These are phyloP conservation scores for Scophthalmus maximus DNA, from an alignment of 2,113 vertebrate genomes.

Conservation along the genomic window DNA sequence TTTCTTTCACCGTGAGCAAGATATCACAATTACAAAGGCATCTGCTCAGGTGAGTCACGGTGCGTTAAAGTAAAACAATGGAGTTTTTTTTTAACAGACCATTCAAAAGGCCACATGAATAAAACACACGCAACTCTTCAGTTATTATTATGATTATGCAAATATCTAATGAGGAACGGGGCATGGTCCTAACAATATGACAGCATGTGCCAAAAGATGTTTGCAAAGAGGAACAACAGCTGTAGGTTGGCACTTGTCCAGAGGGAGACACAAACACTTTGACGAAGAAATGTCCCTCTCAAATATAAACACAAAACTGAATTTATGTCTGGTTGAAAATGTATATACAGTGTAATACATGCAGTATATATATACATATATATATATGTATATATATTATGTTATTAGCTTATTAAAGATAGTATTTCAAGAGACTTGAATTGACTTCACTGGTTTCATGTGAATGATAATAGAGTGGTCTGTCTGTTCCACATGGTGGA, in stretches of 20 bases:
- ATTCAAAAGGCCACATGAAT: background rate
- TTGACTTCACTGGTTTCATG: too few species aligned
- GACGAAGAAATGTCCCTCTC: background rate
- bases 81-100: background rate
- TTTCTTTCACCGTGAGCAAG: background rate
- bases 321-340: background rate
- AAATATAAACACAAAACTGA: constrained; percentile 10
- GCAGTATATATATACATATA: too few species aligned
- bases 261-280: background rate
- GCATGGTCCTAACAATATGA: constrained; percentile 3
- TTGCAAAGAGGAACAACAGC: background rate
- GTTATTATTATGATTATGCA: too few species aligned
- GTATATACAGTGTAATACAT: background rate
- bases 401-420: too few species aligned
- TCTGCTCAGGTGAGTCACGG: constrained; percentile 13
- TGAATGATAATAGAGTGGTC: too few species aligned
- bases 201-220: constrained; percentile 16
- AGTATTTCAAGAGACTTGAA: too few species aligned
- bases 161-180: constrained; percentile 4
- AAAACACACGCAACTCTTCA: constrained; percentile 1
- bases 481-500: too few species aligned
- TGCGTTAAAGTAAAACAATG: constrained; percentile 4
- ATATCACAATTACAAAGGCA: constrained; percentile 17
- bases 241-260: background rate
- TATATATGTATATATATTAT: too few species aligned